phyloP scores from a whole-genome alignment of 2,888 invertebrate species.

The Toxonevra muliebris region DNA sequence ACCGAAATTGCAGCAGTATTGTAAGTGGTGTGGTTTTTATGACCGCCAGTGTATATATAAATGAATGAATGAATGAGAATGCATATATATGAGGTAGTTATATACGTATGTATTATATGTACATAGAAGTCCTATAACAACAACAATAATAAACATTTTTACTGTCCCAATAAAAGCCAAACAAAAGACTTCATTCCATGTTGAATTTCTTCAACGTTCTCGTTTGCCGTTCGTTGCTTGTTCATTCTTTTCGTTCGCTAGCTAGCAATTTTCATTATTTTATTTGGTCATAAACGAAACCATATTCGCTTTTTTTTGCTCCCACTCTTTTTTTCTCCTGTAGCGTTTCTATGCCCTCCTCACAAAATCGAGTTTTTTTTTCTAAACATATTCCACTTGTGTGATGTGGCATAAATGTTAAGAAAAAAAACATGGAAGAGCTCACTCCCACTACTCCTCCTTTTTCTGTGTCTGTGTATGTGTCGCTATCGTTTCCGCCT shows the following conservation, averaged over 20 bases:
- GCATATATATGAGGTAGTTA: conserved; percentile 2
- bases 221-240: conserved; percentile 1
- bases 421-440: too few species aligned
- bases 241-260: conserved; percentile 48
- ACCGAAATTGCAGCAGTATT: too few species aligned
- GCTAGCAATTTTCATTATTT: conserved; percentile 62
- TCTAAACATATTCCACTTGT: too few species aligned
- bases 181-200: conserved; percentile 51
- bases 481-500: too few species aligned
- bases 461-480: too few species aligned
- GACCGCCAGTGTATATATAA: too few species aligned
- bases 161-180: conserved; percentile 62
- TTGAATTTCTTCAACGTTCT: conserved; percentile 1
- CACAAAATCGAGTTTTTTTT: too few species aligned
- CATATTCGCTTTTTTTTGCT: conserved; percentile 40
- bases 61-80: too few species aligned
- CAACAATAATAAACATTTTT: conserved; percentile 56
- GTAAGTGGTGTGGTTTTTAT: too few species aligned
- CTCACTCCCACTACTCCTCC: too few species aligned
- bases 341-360: too few species aligned
- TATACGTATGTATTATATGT: conserved; percentile 3
- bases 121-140: conserved; percentile 13
- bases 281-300: conserved; percentile 62
- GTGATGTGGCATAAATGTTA: too few species aligned
- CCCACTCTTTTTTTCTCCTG: not conserved